Percentiles rank a stretch among this genome's conserved stretches.
phyloP scores from a whole-genome alignment of 2,888 invertebrate genomes.

The Ptychoptera albimana region DNA sequence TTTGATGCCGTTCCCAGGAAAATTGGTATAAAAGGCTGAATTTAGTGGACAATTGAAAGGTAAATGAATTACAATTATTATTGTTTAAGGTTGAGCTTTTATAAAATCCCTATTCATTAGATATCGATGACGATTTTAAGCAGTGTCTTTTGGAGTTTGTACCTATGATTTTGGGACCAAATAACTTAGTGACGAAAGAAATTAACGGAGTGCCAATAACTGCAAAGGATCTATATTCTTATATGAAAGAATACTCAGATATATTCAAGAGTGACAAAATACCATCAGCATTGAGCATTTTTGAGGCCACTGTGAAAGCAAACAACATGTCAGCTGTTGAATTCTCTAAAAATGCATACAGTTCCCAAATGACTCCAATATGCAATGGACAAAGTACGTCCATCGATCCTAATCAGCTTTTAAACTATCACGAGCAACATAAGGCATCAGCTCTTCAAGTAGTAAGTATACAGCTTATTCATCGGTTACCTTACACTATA shows the following conservation, averaged over 20 bases:
- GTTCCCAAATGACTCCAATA: not conserved
- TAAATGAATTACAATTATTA: not conserved
- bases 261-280: not conserved
- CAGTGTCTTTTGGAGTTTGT: not conserved
- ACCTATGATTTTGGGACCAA: not conserved
- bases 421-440: too few species aligned
- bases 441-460: too few species aligned
- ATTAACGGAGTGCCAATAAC: not conserved
- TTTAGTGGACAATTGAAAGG: not conserved
- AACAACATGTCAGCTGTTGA: not conserved
- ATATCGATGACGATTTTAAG: not conserved
- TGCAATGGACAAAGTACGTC: too few species aligned
- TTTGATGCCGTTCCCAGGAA: slow-evolving; percentile 6
- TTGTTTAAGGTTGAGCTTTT: too few species aligned
- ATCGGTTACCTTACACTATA: too few species aligned
- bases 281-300: not conserved
- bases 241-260: not conserved
- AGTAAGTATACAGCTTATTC: too few species aligned
- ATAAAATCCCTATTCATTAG: too few species aligned
- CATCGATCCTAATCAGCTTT: too few species aligned
- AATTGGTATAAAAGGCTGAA: not conserved
- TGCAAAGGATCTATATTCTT: not conserved
- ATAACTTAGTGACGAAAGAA: not conserved
- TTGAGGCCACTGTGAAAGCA: not conserved
- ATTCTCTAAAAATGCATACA: not conserved